Evolutionary conservation across 2,797 vertebrate species (phyloP).

Genomic region (Decapterus maruadsi): DNA sequence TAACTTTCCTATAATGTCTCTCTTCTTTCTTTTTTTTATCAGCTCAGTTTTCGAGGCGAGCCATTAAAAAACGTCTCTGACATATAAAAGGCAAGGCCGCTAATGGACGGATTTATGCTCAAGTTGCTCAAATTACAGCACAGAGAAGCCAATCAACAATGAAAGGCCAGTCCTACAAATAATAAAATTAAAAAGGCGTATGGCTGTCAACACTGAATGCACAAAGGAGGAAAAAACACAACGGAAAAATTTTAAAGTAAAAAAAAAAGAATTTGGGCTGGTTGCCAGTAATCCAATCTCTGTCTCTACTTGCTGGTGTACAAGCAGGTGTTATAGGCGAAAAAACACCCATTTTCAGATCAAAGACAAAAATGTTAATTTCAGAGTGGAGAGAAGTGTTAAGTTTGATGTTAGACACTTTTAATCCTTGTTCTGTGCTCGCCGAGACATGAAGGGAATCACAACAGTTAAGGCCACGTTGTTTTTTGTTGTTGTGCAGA

Average conservation of each 20-base stretch:
- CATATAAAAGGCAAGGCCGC: constrained; percentile 16
- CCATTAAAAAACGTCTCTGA: constrained; percentile 16
- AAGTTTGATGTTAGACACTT: constrained; percentile 67
- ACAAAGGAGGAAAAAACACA: neutral
- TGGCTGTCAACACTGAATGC: constrained; percentile 2
- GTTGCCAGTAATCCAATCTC: constrained; percentile 51
- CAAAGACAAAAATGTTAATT: constrained; percentile 64
- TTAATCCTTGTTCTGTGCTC: constrained; percentile 59
- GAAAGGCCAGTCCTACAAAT: constrained; percentile 24
- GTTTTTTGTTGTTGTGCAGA: constrained; percentile 54
- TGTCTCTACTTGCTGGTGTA: constrained; percentile 56
- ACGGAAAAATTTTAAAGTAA: too few relatives aligned
- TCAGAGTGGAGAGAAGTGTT: constrained; percentile 58
- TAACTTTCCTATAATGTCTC: constrained; percentile 18
- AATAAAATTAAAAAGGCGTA: constrained; percentile 19
- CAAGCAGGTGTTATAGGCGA: constrained; percentile 46
- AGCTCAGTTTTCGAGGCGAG: constrained; percentile 13
- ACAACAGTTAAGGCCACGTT: constrained; percentile 54
- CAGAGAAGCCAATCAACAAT: constrained; percentile 36
- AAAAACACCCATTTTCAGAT: constrained; percentile 46
- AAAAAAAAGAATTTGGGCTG: constrained; percentile 9
- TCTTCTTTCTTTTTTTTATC: constrained; percentile 18
- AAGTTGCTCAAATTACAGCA: constrained; percentile 13
- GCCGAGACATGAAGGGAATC: constrained; percentile 52
- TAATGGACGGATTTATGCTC: constrained; percentile 60